Evolutionary conservation across 2,797 vertebrate species (phyloP).

Genomic region (Manis crassicaudata): DNA sequence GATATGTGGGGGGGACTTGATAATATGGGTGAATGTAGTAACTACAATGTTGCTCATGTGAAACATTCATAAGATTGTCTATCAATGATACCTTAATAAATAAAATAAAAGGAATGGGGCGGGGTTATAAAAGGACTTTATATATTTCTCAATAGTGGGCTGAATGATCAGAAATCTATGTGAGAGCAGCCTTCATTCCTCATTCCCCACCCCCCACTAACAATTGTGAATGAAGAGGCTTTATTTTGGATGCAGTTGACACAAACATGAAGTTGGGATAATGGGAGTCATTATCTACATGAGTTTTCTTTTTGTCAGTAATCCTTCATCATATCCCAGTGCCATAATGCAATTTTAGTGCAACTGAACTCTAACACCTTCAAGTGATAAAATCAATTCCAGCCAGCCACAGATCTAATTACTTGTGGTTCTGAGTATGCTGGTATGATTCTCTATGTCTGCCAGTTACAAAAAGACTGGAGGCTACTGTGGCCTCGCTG

Average conservation of each 20-base stretch:
- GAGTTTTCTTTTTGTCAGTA: not conserved
- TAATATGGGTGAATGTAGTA: no score
- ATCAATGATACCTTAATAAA: no score
- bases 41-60: no score
- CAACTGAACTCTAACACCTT: conserved; percentile 26
- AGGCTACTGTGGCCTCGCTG: not conserved
- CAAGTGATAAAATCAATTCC: conserved; percentile 27
- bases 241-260: not conserved
- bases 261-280: not conserved
- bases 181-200: not conserved
- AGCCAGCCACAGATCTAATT: not conserved
- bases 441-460: not conserved
- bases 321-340: not conserved
- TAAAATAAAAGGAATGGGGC: not conserved
- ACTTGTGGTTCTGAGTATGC: not conserved
- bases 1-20: no score
- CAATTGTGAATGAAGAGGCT: not conserved
- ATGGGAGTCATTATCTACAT: not conserved
- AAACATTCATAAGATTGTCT: no score
- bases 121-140: not conserved
- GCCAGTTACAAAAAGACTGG: not conserved
- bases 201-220: rapidly evolving
- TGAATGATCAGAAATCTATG: not conserved
- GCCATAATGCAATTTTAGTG: not conserved
- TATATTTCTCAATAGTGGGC: not conserved